Evolutionary conservation across 2,113 vertebrate genomes (phyloP).

Genomic region (Setophaga kirtlandii): DNA sequence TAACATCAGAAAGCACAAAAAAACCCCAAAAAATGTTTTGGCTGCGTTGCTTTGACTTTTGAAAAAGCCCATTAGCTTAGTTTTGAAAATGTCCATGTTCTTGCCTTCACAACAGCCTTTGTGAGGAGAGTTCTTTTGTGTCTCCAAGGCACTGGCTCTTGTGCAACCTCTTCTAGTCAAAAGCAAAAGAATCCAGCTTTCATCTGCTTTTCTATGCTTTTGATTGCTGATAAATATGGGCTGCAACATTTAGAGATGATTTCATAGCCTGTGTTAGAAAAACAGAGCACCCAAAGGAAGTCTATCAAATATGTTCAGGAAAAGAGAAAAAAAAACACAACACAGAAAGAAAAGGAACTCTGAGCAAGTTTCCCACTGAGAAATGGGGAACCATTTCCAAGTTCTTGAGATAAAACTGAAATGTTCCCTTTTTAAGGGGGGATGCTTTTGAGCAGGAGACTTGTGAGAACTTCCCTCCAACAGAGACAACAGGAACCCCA

Average conservation of each 20-base stretch:
- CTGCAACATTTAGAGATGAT: background rate
- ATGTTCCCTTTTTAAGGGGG: background rate
- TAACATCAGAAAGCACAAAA: background rate
- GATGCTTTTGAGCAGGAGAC: background rate
- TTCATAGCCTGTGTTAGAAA: background rate
- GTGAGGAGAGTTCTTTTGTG: background rate
- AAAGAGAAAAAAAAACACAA: background rate
- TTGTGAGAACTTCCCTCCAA: background rate
- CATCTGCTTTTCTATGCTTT: background rate
- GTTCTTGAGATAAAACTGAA: background rate
- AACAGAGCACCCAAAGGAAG: background rate
- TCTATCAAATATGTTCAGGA: background rate
- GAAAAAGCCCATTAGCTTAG: background rate
- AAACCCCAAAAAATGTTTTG: background rate
- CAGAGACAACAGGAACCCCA: background rate
- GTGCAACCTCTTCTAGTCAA: background rate
- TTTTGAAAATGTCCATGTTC: background rate
- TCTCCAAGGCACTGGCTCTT: background rate
- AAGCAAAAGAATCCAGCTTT: background rate
- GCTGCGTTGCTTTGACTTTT: background rate
- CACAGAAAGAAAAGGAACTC: rapidly evolving
- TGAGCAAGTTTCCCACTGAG: background rate
- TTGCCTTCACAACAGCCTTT: background rate
- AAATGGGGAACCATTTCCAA: background rate
- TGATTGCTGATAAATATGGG: background rate